Conservation (phyloP, 2,888 invertebrate genomes). For the Drosophila vallismaia region DNA sequence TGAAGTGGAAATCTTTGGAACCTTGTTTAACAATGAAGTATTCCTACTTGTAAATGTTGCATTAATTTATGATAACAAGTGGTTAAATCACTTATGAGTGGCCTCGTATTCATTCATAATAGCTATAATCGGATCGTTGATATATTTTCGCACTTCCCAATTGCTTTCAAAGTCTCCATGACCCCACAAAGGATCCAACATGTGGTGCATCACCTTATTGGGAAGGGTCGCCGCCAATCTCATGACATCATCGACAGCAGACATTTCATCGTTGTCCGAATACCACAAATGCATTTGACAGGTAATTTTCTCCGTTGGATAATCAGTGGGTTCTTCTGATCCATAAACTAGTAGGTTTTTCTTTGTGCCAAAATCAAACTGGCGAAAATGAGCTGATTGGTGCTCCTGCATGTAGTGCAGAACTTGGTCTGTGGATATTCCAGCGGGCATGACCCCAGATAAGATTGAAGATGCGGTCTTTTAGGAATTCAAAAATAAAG, state of each 20-base stretch:
- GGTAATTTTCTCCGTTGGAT: slow-evolving; percentile 55
- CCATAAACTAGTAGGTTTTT: slow-evolving; percentile 57
- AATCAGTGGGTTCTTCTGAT: slow-evolving; percentile 57
- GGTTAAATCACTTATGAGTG: neutral
- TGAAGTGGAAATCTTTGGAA: neutral
- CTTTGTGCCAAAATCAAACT: slow-evolving; percentile 60
- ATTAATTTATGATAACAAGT: neutral
- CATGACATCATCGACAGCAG: slow-evolving; percentile 63
- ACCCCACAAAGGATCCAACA: slow-evolving; percentile 63
- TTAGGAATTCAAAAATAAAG: too few relatives aligned
- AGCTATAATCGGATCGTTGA: slow-evolving; percentile 64
- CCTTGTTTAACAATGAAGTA: slow-evolving; percentile 2
- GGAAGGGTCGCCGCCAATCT: slow-evolving; percentile 58
- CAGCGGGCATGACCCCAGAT: slow-evolving; percentile 56
- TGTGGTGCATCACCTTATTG: slow-evolving; percentile 58
- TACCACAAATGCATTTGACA: slow-evolving; percentile 68
- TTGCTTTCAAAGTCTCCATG: slow-evolving; percentile 61
- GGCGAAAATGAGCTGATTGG: slow-evolving; percentile 61
- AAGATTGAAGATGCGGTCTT: slow-evolving; percentile 29
- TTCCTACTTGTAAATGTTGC: neutral
- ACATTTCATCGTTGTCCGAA: slow-evolving; percentile 67
- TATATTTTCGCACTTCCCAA: slow-evolving; percentile 53
- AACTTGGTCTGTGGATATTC: slow-evolving; percentile 69
- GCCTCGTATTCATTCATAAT: slow-evolving; percentile 50
- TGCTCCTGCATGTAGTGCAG: slow-evolving; percentile 73